Conservation (phyloP, 2,888 invertebrate species). For the Standfussiana lucernea region DNA sequence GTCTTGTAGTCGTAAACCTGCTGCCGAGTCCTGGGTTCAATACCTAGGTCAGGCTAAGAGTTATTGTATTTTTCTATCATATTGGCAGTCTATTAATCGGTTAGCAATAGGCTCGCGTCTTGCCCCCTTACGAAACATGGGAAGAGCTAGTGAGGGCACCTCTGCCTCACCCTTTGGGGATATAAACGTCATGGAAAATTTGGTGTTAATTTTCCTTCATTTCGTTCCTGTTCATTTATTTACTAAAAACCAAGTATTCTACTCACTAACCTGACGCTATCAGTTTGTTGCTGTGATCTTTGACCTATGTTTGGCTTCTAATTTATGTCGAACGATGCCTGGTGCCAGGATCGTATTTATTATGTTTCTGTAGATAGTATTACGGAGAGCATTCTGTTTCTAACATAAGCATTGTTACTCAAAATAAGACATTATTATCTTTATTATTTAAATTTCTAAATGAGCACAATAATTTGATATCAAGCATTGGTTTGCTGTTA, state of each 20-base stretch:
- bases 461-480: not conserved
- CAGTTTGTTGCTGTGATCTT: conserved; percentile 33
- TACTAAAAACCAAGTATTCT: not conserved
- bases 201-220: not conserved
- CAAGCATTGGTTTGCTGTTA: not conserved
- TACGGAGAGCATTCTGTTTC: not conserved
- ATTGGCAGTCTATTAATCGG: not conserved
- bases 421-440: not conserved
- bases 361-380: not conserved
- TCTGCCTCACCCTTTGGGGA: not conserved
- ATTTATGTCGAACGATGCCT: not conserved
- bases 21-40: not conserved
- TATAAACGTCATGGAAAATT: not conserved
- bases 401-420: no score
- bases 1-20: not conserved
- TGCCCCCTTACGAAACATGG: not conserved
- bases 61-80: not conserved
- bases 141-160: not conserved
- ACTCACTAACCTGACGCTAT: conserved; percentile 40
- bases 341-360: not conserved
- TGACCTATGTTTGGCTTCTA: conserved; percentile 12
- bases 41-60: not conserved
- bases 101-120: not conserved
- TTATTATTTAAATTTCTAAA: not conserved
- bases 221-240: not conserved